Evolutionary conservation across 2,113 vertebrate genomes (phyloP).

Genomic region (Eulemur rufifrons): DNA sequence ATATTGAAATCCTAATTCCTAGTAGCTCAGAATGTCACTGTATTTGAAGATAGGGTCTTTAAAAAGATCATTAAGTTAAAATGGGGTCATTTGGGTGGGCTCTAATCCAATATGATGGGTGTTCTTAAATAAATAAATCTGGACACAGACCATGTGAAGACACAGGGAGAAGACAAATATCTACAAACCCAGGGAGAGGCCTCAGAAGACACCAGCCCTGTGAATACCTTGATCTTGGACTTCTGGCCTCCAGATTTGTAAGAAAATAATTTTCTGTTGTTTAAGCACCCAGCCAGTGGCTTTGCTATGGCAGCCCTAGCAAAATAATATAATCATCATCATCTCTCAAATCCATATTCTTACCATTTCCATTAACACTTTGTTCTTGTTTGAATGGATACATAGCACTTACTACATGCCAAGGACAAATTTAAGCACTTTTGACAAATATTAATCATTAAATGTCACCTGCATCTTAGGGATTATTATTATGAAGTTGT

Average conservation of each 20-base stretch:
- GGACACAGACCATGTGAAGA: background rate
- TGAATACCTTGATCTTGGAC: background rate
- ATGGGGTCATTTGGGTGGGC: background rate
- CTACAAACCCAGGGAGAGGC: background rate
- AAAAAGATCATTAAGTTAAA: background rate
- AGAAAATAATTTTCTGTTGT: background rate
- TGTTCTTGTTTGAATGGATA: background rate
- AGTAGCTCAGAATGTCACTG: background rate
- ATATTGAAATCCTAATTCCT: background rate
- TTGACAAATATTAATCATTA: background rate
- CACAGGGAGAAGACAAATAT: fast-evolving
- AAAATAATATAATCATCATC: fast-evolving
- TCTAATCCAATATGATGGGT: background rate
- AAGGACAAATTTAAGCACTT: background rate
- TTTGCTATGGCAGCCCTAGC: fast-evolving
- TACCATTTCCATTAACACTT: too few species aligned
- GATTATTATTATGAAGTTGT: background rate
- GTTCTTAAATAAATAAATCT: background rate
- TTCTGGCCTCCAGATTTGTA: background rate
- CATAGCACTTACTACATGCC: background rate
- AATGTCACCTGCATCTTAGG: background rate
- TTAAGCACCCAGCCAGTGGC: too few species aligned
- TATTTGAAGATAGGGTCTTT: background rate
- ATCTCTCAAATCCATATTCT: background rate
- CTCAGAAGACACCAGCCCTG: background rate